Evolutionary conservation across 2,113 vertebrate species (phyloP).

Genomic region (Stomatorhinus ivindoensis): DNA sequence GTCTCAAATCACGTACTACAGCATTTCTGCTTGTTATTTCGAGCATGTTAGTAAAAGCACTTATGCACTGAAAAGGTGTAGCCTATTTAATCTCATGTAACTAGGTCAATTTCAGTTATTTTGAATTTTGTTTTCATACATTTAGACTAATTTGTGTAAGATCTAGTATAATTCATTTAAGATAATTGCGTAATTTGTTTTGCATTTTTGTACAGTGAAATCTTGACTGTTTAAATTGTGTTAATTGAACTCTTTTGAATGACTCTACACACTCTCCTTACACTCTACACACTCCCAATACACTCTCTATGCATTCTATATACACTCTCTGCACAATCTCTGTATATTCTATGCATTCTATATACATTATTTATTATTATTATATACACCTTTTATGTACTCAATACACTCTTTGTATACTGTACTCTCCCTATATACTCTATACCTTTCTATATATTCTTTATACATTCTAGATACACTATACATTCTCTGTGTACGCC

Average conservation of each 20-base stretch:
- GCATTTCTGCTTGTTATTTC: background rate
- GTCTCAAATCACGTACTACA: background rate
- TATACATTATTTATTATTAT: background rate
- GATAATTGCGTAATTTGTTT: background rate
- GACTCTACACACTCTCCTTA: background rate
- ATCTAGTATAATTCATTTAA: background rate
- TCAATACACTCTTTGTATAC: background rate
- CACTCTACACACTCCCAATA: background rate
- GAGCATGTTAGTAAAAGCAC: background rate
- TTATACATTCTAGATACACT: background rate
- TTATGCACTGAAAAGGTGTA: background rate
- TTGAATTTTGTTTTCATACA: background rate
- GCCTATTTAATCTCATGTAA: background rate
- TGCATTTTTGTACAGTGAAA: background rate
- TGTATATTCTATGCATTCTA: background rate
- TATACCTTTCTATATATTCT: too few relatives aligned
- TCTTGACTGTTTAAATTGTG: background rate
- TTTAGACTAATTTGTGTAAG: background rate
- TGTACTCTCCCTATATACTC: background rate
- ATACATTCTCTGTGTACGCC: too few relatives aligned
- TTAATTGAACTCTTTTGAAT: background rate
- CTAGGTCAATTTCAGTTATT: background rate
- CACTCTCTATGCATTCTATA: background rate
- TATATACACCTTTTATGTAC: too few relatives aligned
- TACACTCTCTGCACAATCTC: background rate